Evolutionary conservation across 2,888 invertebrate species (phyloP).

Genomic region (Bombylius major): DNA sequence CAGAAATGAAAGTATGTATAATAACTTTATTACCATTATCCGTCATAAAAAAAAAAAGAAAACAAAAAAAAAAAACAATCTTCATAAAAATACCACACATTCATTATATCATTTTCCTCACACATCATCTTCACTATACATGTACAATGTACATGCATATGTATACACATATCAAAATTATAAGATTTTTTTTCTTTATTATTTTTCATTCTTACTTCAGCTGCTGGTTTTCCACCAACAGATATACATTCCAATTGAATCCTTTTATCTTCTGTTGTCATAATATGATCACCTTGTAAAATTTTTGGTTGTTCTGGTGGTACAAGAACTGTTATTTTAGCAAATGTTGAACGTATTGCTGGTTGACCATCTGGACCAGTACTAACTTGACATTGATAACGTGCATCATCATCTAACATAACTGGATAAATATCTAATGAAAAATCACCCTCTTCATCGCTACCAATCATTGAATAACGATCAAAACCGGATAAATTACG

Average conservation of each 20-base stretch:
- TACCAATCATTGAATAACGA: conserved; percentile 90
- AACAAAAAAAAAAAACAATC: too few species aligned
- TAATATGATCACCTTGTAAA: conserved; percentile 67
- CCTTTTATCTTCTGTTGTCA: conserved; percentile 78
- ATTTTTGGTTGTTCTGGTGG: conserved; percentile 86
- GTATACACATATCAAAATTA: too few species aligned
- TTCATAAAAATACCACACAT: too few species aligned
- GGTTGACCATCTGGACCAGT: conserved; percentile 62
- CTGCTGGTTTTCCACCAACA: conserved; percentile 83
- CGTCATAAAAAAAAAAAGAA: too few species aligned
- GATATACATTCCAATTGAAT: conserved; percentile 86
- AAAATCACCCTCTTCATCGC: conserved; percentile 88
- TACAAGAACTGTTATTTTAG: conserved; percentile 72
- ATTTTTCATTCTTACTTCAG: conserved; percentile 52
- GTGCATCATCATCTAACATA: conserved; percentile 81
- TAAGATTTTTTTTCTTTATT: not conserved
- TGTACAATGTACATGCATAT: too few species aligned
- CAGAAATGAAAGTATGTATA: too few species aligned
- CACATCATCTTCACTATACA: too few species aligned
- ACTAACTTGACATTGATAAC: conserved; percentile 89
- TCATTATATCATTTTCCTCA: too few species aligned
- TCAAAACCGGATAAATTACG: conserved; percentile 83
- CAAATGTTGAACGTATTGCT: conserved; percentile 74
- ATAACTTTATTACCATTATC: too few species aligned
- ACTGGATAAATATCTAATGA: conserved; percentile 83